Base-by-base conservation (phyloP, 1,140 invertebrate genomes). In the Sycobia sp. region DNA sequence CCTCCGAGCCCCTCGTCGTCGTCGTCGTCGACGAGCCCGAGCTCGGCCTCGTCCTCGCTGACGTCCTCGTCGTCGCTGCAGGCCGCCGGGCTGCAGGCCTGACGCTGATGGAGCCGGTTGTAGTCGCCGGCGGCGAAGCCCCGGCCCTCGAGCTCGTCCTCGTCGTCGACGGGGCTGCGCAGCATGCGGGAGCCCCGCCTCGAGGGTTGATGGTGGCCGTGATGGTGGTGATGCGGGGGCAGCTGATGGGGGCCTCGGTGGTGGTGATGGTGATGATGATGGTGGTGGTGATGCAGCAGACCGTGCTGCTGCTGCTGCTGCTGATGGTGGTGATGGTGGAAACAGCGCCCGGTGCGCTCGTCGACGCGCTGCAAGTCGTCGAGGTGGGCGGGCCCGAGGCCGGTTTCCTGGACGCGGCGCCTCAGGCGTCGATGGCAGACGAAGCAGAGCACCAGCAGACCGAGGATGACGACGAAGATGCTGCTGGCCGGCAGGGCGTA, bases 311-410 rank as follows among this genome's bases (percentile, higher is more conserved):
- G 68, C 13, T 68, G 70, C 55, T 71, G 77, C 47, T 67, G 72
- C 25, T 77, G 67, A 22, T 78, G 73, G 39, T 74, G 76, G 44
- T 82, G 76, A 59, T 78, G 79, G 43, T 74, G 76, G 49, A 77
- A 80, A 44, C 75, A 79, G 23, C 73, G 77, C 50, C 71, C 62
- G 25, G 62, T 65, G 4, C 73, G 70, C 49, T 80, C 75, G 41
- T 80, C 78, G 13, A 78, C 65, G n/a, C 72, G 72, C 53, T 75
- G 72, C 46, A 76, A 55, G 43, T 76, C 75, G 54, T 79, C 73
- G 38, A 77, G 75, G 49, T 75, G 73, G 0, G 72, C 68, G 11
- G 75, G 72, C 69, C 69, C 68, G n/a, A 41, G 22, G 14, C 47
- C 27, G 3, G 46, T 46, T 16, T 57, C 46, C 5, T 64, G 55